Conservation (phyloP, 2,888 invertebrate species). For the Drosophila hamatofila region DNA sequence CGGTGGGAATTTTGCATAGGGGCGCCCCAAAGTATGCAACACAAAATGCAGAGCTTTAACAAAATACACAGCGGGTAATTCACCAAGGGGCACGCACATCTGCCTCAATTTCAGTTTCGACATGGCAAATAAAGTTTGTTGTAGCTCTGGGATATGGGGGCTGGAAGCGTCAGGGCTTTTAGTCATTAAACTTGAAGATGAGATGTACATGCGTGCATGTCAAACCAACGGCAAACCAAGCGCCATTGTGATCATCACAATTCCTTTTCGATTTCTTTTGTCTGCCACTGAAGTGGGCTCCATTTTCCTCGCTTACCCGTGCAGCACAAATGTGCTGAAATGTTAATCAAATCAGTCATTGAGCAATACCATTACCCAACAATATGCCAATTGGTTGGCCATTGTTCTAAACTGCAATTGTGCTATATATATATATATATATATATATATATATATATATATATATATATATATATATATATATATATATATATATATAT, state of each 20-base stretch:
- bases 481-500: too few species aligned
- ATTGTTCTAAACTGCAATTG: constrained; percentile 28
- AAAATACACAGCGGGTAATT: constrained; percentile 6
- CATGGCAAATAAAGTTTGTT: constrained; percentile 30
- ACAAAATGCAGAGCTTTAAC: constrained; percentile 41
- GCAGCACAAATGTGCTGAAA: constrained; percentile 40
- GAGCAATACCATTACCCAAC: constrained; percentile 18
- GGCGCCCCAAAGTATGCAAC: constrained; percentile 46
- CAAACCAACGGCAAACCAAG: constrained; percentile 22
- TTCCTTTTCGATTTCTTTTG: constrained; percentile 43
- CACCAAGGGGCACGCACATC: constrained; percentile 20
- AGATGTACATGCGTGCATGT: constrained; percentile 25
- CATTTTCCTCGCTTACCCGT: constrained; percentile 20
- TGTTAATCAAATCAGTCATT: constrained; percentile 63
- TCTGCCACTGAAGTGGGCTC: constrained; percentile 29
- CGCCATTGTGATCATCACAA: constrained; percentile 46
- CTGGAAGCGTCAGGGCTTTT: constrained; percentile 25
- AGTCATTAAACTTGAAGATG: constrained; percentile 48
- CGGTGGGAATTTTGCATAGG: constrained; percentile 35
- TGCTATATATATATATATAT: background rate
- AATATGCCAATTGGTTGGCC: constrained; percentile 11
- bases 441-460: too few species aligned
- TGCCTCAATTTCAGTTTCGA: constrained; percentile 29
- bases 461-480: too few species aligned
- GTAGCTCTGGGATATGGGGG: background rate